Evolutionary conservation across 2,888 invertebrate species (phyloP).

Genomic region (Xestobium rufovillosum): DNA sequence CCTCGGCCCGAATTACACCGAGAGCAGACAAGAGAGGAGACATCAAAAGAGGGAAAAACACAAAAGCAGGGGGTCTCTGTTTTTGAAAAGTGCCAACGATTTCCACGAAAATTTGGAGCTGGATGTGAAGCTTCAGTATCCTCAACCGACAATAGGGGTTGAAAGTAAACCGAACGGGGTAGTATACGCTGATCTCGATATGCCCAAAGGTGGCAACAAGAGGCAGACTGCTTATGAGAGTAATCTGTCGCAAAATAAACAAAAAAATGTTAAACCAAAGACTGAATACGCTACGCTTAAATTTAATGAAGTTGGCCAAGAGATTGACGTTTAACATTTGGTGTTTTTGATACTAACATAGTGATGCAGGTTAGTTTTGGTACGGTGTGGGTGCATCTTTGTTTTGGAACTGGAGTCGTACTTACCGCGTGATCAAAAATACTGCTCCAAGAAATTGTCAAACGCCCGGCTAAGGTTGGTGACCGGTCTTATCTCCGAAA

Average conservation of each 20-base stretch:
- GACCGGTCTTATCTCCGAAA: too few species aligned
- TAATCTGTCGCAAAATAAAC: slow-evolving; percentile 24
- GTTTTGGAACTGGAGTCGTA: too few species aligned
- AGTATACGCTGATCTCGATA: slow-evolving; percentile 45
- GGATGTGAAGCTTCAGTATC: slow-evolving; percentile 42
- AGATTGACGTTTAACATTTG: slow-evolving; percentile 57
- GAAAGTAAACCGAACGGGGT: slow-evolving; percentile 39
- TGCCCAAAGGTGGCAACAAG: slow-evolving; percentile 34
- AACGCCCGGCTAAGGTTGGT: too few species aligned
- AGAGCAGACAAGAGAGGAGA: slow-evolving; percentile 29
- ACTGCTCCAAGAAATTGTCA: too few species aligned
- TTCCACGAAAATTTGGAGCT: slow-evolving; percentile 39
- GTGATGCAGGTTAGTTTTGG: too few species aligned
- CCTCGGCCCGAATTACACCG: slow-evolving; percentile 32
- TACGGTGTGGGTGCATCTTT: too few species aligned
- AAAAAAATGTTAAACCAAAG: slow-evolving; percentile 40
- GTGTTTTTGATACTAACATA: slow-evolving; percentile 29
- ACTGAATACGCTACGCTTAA: slow-evolving; percentile 59
- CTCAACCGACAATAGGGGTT: slow-evolving; percentile 35
- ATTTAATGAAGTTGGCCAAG: slow-evolving; percentile 60
- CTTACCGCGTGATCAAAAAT: too few species aligned
- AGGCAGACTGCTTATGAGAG: slow-evolving; percentile 26
- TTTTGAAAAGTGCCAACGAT: slow-evolving; percentile 35
- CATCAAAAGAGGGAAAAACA: slow-evolving; percentile 32
- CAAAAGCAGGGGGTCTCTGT: slow-evolving; percentile 39